These are phyloP conservation scores for Busseola fusca DNA, from an alignment of 2,888 invertebrate genomes.

Conservation along the genomic window DNA sequence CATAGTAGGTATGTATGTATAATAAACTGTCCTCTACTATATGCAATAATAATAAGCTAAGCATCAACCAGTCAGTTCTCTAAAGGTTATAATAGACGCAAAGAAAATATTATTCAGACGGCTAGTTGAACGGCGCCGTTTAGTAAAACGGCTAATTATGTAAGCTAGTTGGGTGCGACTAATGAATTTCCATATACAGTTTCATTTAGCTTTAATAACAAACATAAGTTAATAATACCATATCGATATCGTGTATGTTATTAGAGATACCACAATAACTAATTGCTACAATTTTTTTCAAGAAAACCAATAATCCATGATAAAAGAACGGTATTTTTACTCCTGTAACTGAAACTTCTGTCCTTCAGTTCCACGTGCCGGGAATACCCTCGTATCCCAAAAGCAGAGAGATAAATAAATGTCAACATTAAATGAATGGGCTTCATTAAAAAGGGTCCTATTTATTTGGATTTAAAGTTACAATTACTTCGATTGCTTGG, in stretches of 20 bases:
- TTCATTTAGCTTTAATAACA: too few species aligned
- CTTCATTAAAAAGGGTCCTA: slow-evolving; percentile 33
- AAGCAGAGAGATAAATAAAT: slow-evolving; percentile 27
- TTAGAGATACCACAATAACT: neutral
- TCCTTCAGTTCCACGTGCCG: slow-evolving; percentile 10
- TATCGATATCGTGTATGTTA: neutral
- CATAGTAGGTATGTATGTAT: too few species aligned
- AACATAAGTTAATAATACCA: slow-evolving; percentile 5
- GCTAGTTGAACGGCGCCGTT: neutral
- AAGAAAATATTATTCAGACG: neutral
- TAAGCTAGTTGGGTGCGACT: too few species aligned
- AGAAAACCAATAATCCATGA: neutral
- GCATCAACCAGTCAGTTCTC: neutral
- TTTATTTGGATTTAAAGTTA: slow-evolving; percentile 32
- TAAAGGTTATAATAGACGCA: neutral
- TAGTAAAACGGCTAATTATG: too few species aligned
- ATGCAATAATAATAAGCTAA: too few species aligned
- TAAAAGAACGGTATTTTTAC: neutral
- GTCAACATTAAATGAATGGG: slow-evolving; percentile 18
- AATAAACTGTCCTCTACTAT: too few species aligned
- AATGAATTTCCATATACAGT: too few species aligned
- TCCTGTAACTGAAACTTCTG: slow-evolving; percentile 12
- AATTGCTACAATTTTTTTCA: slow-evolving; percentile 1
- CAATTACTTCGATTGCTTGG: neutral
- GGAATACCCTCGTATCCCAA: neutral